Evolutionary conservation across 1,140 invertebrate species (phyloP), one percentile per base, ranked within the genome.

Genomic region (Zaprionus davidi): DNA sequence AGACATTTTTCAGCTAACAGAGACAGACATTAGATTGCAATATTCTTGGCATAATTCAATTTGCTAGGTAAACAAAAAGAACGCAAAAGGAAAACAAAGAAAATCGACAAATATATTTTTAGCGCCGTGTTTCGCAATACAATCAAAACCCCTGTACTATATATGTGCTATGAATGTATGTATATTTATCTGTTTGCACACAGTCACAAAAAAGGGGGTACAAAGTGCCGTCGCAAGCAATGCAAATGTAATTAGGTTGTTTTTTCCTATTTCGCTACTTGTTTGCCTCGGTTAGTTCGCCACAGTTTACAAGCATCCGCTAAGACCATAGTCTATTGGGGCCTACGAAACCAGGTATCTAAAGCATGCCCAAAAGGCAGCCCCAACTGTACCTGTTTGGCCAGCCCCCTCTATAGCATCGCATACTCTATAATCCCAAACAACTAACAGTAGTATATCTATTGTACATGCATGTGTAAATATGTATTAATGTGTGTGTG

Each of bases 361-460:
- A 38, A 55, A 82, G 58, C 17, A 59, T 53, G 51, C 24, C 53
- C 69, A 71, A 38, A 46, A 62, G 15, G 17, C 53, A 51, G 64
- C n/a, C 38, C 53, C 41, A 60, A 86, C 79, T 87, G 84, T 87
- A 83, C 84, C 64, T 24, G 51, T 53, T 71, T 41, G 74, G 41
- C 57, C 24, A 62, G 20, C 41, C 24, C 28, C 69, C 41, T 20
- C 28, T 62, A 13, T 36, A 51, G 62, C 22, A 13, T 36, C 24
- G 69, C 22, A 34, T 49, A 46, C 53, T n/a, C 53, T 62, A 71
- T 59, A 56, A 66, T 51, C 46, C 71, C 38, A 70, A 34, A 22
- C 31, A 62, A 24, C 24, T 22, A 55, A 46, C 28, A 36, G 36
- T 63, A 66, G 55, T 63, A 65, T 69, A 76, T 68, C 64, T 82